These are phyloP conservation scores for Pemphigus obesinymphae DNA, from an alignment of 1,140 invertebrate species.

Conservation along the genomic window DNA sequence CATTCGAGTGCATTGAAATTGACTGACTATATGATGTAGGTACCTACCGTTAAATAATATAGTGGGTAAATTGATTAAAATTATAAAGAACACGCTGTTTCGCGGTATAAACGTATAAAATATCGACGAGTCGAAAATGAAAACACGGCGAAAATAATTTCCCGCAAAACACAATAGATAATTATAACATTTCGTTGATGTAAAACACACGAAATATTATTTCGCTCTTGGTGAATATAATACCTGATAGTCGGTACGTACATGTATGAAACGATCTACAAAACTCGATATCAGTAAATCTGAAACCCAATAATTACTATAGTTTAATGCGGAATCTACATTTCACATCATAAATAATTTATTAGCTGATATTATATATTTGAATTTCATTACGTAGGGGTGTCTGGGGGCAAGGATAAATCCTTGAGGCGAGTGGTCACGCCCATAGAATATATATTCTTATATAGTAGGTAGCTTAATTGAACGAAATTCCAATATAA, in stretches of 20 bases:
- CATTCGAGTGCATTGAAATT: too few relatives aligned
- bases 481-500: constrained; percentile 37
- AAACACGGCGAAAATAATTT: too few relatives aligned
- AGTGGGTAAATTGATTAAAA: too few relatives aligned
- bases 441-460: constrained; percentile 18
- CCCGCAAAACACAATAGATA: too few relatives aligned
- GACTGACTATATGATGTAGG: too few relatives aligned
- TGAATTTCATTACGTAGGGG: constrained; percentile 1
- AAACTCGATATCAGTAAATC: neutral
- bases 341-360: constrained; percentile 14
- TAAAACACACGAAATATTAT: neutral
- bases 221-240: neutral
- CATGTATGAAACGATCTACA: neutral
- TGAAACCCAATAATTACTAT: neutral
- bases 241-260: too few relatives aligned
- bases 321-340: neutral
- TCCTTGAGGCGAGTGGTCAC: neutral
- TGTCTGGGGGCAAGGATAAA: constrained; percentile 13
- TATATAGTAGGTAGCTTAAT: constrained; percentile 19
- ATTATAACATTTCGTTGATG: too few relatives aligned
- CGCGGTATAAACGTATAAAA: too few relatives aligned
- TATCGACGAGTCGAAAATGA: too few relatives aligned
- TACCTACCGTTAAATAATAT: too few relatives aligned
- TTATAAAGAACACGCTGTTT: too few relatives aligned
- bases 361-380: constrained; percentile 2